Evolutionary conservation across 2,113 vertebrate genomes (phyloP).

Genomic region (Halichoeres trimaculatus): DNA sequence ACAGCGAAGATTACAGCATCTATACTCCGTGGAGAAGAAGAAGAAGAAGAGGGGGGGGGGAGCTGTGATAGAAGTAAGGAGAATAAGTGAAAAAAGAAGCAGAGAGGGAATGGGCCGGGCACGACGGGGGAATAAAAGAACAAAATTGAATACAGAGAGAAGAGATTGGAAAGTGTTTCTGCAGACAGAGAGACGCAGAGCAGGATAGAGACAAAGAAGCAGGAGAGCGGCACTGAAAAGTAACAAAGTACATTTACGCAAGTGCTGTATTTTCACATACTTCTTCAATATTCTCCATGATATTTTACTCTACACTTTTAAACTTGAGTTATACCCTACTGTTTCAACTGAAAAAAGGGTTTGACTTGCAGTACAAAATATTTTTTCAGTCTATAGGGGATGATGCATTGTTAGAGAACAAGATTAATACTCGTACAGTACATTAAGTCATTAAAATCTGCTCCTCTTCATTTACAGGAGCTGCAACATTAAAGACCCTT

Average conservation of each 20-base stretch:
- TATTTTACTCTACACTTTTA: not conserved
- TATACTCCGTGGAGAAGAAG: constrained; percentile 51
- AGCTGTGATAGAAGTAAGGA: constrained; percentile 39
- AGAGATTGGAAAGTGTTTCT: constrained; percentile 69
- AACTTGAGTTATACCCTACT: not conserved
- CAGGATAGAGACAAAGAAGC: constrained; percentile 50
- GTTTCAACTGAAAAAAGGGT: not conserved
- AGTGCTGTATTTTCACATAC: constrained; percentile 28
- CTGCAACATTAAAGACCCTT: not conserved
- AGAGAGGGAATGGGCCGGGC: constrained; percentile 19
- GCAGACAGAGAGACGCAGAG: constrained; percentile 41
- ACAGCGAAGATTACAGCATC: constrained; percentile 74
- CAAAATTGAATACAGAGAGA: constrained; percentile 73
- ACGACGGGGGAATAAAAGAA: constrained; percentile 67
- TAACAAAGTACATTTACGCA: constrained; percentile 51
- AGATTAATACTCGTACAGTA: not conserved
- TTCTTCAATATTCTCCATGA: not conserved
- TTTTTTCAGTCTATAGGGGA: not conserved
- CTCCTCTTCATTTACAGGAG: not conserved
- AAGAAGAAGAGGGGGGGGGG: constrained; percentile 16
- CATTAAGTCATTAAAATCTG: constrained; percentile 2
- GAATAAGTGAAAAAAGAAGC: constrained; percentile 35
- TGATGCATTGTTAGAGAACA: not conserved
- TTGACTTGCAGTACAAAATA: not conserved
- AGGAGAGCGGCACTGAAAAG: constrained; percentile 19